These are phyloP conservation scores for Platysternon megacephalum DNA, from an alignment of 2,113 vertebrate species.

Conservation along the genomic window DNA sequence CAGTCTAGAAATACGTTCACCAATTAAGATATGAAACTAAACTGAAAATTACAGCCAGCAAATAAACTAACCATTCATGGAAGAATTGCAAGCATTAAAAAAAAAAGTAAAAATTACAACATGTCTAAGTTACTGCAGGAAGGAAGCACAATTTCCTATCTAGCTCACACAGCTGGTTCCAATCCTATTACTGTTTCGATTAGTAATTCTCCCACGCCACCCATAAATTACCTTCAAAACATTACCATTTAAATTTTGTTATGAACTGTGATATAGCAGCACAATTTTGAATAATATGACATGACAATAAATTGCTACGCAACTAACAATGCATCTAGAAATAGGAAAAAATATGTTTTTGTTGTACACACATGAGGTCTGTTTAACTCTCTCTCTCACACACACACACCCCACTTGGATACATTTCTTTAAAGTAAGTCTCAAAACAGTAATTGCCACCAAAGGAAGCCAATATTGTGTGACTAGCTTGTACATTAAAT, in stretches of 20 bases:
- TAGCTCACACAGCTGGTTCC: slow-evolving; percentile 78
- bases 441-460: not conserved
- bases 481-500: not conserved
- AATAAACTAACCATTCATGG: not conserved
- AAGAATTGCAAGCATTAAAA: slow-evolving; percentile 30
- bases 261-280: slow-evolving; percentile 22
- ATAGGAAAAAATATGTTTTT: slow-evolving; percentile 31
- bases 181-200: slow-evolving; percentile 76
- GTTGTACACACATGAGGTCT: not conserved
- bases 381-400: not conserved
- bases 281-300: slow-evolving; percentile 67
- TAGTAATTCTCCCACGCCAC: slow-evolving; percentile 75
- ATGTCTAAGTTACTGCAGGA: slow-evolving; percentile 74
- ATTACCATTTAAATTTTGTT: slow-evolving; percentile 59
- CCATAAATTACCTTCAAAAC: slow-evolving; percentile 74
- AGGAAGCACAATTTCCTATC: slow-evolving; percentile 78
- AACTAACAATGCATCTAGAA: slow-evolving; percentile 24
- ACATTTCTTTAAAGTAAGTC: not conserved
- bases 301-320: slow-evolving; percentile 53
- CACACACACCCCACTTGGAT: not conserved
- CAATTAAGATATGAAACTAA: not conserved
- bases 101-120: slow-evolving; percentile 58
- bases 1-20: not conserved
- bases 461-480: not conserved
- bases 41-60: not conserved